phyloP scores from a whole-genome alignment of 2,113 vertebrate genomes.

The Callionymus lyra region DNA sequence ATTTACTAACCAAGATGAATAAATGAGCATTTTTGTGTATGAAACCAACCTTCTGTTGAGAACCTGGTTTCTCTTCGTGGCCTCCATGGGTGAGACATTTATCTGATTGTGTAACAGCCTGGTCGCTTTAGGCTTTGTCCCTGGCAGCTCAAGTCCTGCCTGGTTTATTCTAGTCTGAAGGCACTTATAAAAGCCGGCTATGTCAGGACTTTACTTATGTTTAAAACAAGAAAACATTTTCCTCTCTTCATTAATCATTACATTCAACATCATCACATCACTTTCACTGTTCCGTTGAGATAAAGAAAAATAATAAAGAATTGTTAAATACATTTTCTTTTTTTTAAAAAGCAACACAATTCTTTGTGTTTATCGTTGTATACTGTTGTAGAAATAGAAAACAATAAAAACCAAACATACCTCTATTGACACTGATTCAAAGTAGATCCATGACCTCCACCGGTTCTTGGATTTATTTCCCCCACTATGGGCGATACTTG shows the following conservation, averaged over 20 bases:
- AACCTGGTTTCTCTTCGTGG: slow-evolving; percentile 17
- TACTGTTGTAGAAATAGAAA: background rate
- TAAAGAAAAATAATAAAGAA: no score
- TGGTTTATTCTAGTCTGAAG: slow-evolving; percentile 53
- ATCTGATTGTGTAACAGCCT: slow-evolving; percentile 51
- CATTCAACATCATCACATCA: background rate
- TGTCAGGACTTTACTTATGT: slow-evolving; percentile 22
- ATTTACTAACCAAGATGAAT: no score
- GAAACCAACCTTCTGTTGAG: slow-evolving; percentile 1
- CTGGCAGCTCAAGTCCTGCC: slow-evolving; percentile 36
- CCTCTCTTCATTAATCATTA: background rate
- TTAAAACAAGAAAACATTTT: background rate
- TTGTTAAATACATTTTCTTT: background rate
- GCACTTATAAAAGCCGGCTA: slow-evolving; percentile 29
- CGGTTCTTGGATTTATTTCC: no score
- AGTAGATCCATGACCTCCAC: no score
- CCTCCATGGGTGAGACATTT: slow-evolving; percentile 27
- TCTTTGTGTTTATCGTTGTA: no score
- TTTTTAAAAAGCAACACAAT: no score
- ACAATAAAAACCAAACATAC: no score
- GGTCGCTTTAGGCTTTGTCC: slow-evolving; percentile 37
- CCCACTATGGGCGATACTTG: no score
- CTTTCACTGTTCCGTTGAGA: no score
- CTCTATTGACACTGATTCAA: no score
- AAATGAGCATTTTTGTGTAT: background rate